A percentile compares a stretch with the other conserved stretches of the same genome.
These are phyloP conservation scores for Cyrtorhinus lividipennis DNA, from an alignment of 1,140 invertebrate genomes.

Conservation along the genomic window DNA sequence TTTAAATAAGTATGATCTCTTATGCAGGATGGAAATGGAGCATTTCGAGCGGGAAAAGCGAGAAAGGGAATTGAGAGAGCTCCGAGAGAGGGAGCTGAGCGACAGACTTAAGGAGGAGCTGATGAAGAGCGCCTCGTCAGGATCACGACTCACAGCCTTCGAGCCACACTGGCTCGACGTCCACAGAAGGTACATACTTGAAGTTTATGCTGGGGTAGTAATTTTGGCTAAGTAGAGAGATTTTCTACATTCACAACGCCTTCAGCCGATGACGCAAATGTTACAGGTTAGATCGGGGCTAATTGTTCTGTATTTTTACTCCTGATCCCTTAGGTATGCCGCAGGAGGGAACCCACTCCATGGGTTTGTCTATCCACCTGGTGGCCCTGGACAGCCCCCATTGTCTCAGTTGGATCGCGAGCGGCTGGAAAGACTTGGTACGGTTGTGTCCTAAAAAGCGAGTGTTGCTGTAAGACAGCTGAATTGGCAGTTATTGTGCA, in stretches of 20 bases:
- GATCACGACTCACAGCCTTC: constrained; percentile 42
- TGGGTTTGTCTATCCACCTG: constrained; percentile 42
- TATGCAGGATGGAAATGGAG: constrained; percentile 52
- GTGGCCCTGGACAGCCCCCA: constrained; percentile 27
- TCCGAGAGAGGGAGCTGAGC: constrained; percentile 68
- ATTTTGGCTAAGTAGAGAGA: too few species aligned
- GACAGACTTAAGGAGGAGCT: constrained; percentile 71
- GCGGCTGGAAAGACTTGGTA: constrained; percentile 61
- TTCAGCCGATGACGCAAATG: too few species aligned
- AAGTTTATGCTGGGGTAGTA: too few species aligned
- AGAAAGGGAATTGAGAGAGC: constrained; percentile 66
- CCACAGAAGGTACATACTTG: constrained; percentile 47
- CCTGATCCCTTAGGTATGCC: neutral
- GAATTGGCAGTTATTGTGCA: too few species aligned
- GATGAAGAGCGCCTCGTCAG: constrained; percentile 42
- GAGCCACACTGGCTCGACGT: constrained; percentile 87
- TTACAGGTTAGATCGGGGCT: too few species aligned
- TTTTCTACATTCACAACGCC: too few species aligned
- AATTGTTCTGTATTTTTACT: neutral
- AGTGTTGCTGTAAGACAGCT: neutral
- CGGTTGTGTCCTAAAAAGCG: too few species aligned
- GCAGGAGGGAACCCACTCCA: constrained; percentile 30
- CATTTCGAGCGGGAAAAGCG: constrained; percentile 68
- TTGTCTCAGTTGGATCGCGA: constrained; percentile 56
- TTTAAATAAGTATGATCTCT: too few species aligned